Conservation (phyloP, 2,797 vertebrate species). For the Falco concolor region DNA sequence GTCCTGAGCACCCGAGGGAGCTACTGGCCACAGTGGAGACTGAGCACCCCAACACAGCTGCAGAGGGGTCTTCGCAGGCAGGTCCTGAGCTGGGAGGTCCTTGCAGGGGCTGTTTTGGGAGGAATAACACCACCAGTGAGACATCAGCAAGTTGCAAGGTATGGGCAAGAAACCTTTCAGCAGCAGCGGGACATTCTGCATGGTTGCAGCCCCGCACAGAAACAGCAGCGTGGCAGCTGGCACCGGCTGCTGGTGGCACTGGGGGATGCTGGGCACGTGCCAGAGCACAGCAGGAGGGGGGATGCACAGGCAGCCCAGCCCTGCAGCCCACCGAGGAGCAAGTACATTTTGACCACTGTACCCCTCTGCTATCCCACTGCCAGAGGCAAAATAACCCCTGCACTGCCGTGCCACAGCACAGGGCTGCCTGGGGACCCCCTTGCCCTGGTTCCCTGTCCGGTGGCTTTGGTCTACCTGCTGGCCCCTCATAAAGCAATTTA, state of each 20-base stretch:
- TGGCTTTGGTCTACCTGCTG: not conserved
- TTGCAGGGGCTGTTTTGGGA: not conserved
- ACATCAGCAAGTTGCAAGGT: not conserved
- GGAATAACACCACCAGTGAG: not conserved
- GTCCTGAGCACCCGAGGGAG: not conserved
- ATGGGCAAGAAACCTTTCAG: not conserved
- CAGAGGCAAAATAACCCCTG: accelerated
- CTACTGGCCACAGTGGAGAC: accelerated
- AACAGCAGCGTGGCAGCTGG: not conserved
- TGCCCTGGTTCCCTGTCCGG: not conserved
- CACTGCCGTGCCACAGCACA: not conserved
- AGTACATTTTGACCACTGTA: not conserved
- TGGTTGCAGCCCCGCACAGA: not conserved
- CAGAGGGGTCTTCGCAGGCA: not conserved
- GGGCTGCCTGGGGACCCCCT: not conserved
- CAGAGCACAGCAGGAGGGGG: not conserved
- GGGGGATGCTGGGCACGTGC: accelerated
- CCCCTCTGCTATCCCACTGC: not conserved
- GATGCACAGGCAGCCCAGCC: not conserved
- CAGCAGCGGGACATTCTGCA: accelerated
- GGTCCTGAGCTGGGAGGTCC: not conserved
- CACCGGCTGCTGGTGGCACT: not conserved
- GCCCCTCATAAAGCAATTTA: constrained; percentile 70
- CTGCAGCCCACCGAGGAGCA: not conserved
- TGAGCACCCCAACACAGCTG: not conserved